phyloP scores from a whole-genome alignment of 2,888 invertebrate genomes.

The Syritta pipiens region DNA sequence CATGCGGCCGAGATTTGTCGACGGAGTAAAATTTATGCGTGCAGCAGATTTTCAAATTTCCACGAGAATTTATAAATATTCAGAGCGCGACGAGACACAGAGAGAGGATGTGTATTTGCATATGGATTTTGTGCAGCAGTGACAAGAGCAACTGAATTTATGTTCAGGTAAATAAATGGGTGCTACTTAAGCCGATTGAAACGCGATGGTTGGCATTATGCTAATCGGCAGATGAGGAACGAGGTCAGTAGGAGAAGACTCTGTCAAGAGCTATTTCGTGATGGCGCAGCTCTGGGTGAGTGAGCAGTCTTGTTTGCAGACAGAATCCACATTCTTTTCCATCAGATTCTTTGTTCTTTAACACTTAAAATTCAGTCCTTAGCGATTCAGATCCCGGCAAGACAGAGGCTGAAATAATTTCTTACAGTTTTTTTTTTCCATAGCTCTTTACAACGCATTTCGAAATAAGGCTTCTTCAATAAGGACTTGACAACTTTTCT shows the following conservation, averaged over 20 bases:
- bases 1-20: slow-evolving; percentile 22
- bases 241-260: neutral
- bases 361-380: too few species aligned
- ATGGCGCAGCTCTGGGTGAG: too few species aligned
- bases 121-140: neutral
- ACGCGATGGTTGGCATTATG: slow-evolving; percentile 1
- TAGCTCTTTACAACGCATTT: too few species aligned
- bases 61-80: slow-evolving; percentile 27
- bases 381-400: too few species aligned
- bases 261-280: neutral
- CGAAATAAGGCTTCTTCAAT: too few species aligned
- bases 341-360: too few species aligned
- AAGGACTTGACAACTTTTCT: too few species aligned
- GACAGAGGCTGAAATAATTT: too few species aligned
- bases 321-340: too few species aligned
- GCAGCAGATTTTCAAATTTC: slow-evolving; percentile 12
- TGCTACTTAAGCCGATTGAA: slow-evolving; percentile 15
- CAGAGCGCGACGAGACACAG: neutral
- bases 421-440: too few species aligned
- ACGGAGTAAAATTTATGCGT: slow-evolving; percentile 14
- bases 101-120: slow-evolving; percentile 9
- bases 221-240: slow-evolving; percentile 1
- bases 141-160: neutral
- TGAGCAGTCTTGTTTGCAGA: too few species aligned
- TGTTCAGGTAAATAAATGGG: slow-evolving; percentile 3